Base-by-base conservation (phyloP, 2,888 invertebrate species). In the Eupelmus urozonus region DNA sequence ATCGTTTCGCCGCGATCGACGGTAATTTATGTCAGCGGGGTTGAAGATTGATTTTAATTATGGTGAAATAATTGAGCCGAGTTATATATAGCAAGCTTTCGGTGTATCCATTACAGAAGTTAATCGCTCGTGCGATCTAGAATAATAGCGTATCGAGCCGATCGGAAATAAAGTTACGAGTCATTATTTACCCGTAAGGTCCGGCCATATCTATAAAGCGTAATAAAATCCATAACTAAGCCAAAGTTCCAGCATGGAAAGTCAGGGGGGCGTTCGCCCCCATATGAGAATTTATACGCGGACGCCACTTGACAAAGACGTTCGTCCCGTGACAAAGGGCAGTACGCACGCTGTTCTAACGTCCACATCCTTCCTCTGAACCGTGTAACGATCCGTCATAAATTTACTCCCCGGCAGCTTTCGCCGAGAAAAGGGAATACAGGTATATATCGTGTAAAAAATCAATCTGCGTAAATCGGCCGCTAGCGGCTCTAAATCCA, bases 381-480 rank as follows among this genome's bases (percentile, higher is more conserved):
- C n/a, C 60, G 20, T 11, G 25, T 49, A 69, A 57, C 49, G 57
- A 76, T 76, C 42, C 71, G 27, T 71, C 65, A 76, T 76, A 70
- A 70, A 76, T 76, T 65, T 63, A 20, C 34, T 20, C 29, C 13
- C 51, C 27, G 18, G 51, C 1, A 42, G 20, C 18, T n/a, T 16
- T 34, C 34, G 2, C 57, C n/a, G n/a, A 45, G 16, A 45, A 45
- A 45, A 45, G n/a, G n/a, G 16, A 45, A 13, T 45, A 45, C 4
- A 45, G 45, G 16, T 5, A 34, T 34, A 34, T 34, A 34, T 34
- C 34, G 34, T 29, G 27, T 66, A 59, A 59, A 59, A 70, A 72
- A 66, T 72, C 77, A 77, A 77, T 72, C 42, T 59, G 42, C 60
- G 29, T 45, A 60, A 72, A 60, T 66, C 66, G 71, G 40, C 20